These are phyloP conservation scores for Alcedo quadribrachys DNA, from an alignment of 2,797 vertebrate genomes.

Conservation along the genomic window DNA sequence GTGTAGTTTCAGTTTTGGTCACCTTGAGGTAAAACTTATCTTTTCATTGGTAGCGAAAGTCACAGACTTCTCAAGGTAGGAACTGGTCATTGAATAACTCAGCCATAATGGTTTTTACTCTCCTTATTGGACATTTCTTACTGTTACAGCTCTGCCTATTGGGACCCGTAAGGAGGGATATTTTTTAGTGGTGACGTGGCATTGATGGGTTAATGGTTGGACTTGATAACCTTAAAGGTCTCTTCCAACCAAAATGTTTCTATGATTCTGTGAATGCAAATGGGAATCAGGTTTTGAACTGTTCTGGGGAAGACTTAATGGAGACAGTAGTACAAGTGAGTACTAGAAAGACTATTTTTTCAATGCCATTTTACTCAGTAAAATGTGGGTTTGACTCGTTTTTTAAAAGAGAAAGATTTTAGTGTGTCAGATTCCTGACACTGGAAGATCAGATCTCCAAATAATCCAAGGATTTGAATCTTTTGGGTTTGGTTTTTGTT, in stretches of 20 bases:
- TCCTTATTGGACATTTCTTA: neutral
- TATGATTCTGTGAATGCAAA: neutral
- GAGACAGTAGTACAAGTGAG: neutral
- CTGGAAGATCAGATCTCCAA: neutral
- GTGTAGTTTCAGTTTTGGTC: neutral
- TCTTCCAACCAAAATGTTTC: neutral
- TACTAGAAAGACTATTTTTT: neutral
- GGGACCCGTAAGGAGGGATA: accelerated
- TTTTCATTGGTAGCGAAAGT: neutral
- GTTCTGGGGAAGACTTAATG: neutral
- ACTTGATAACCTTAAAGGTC: neutral
- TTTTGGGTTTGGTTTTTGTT: neutral
- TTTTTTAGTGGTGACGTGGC: neutral
- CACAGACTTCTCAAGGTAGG: neutral
- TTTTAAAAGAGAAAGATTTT: neutral
- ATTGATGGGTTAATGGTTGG: neutral
- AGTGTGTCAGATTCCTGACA: neutral
- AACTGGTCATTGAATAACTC: neutral
- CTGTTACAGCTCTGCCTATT: neutral
- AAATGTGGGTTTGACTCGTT: neutral
- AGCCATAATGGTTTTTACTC: neutral
- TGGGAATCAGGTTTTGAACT: neutral
- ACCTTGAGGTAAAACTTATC: neutral
- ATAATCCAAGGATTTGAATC: neutral
- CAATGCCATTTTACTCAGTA: neutral